Evolutionary conservation across 2,797 vertebrate genomes (phyloP).

Genomic region (Cossypha niveicapilla): DNA sequence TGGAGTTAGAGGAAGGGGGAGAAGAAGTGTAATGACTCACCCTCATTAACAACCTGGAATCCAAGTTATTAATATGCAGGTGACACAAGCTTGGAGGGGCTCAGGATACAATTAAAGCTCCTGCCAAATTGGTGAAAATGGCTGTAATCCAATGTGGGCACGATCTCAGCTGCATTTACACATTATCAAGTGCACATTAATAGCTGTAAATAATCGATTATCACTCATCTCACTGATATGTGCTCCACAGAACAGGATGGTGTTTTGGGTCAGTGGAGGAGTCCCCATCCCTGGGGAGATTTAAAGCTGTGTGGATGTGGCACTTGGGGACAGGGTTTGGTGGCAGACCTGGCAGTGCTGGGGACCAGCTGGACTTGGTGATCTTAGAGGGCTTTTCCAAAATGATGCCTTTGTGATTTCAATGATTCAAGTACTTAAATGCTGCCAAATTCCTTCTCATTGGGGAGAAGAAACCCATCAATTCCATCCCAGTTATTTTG

Average conservation of each 20-base stretch:
- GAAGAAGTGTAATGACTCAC: fast-evolving
- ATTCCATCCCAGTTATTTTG: neutral
- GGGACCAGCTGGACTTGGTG: too few relatives aligned
- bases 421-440: neutral
- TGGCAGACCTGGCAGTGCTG: neutral
- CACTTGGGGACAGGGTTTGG: neutral
- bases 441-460: fast-evolving
- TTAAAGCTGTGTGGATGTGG: too few relatives aligned
- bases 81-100: neutral
- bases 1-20: fast-evolving
- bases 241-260: neutral
- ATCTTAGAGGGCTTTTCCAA: neutral
- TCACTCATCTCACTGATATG: too few relatives aligned
- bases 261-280: neutral
- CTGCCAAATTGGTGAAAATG: neutral
- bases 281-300: fast-evolving
- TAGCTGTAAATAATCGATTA: neutral
- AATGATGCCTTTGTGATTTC: neutral
- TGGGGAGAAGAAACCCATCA: neutral
- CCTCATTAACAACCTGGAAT: neutral
- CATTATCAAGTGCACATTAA: neutral
- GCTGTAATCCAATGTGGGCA: neutral
- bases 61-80: neutral
- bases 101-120: neutral
- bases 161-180: neutral